Evolutionary conservation across 2,113 vertebrate species (phyloP).

Genomic region (Synchiropus splendidus): DNA sequence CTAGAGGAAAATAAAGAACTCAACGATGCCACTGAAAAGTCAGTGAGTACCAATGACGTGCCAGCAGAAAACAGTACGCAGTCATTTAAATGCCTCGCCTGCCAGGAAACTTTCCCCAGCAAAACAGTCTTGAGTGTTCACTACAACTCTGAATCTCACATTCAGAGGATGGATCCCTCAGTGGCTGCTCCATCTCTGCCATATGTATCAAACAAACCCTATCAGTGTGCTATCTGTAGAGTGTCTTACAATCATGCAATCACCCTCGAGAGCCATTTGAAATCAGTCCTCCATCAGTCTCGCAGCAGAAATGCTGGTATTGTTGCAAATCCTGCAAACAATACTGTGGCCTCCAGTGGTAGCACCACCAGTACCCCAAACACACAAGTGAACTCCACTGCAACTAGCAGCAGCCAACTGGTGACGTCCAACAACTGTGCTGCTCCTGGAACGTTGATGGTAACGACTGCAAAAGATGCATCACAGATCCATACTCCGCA

Average conservation of each 20-base stretch:
- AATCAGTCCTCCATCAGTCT: constrained; percentile 83
- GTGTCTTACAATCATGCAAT: constrained; percentile 90
- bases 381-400: constrained; percentile 31
- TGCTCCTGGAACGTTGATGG: constrained; percentile 47
- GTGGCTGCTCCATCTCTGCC: constrained; percentile 41
- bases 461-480: constrained; percentile 50
- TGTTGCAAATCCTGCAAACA: constrained; percentile 37
- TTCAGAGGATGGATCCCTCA: constrained; percentile 69
- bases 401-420: constrained; percentile 39
- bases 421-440: constrained; percentile 47
- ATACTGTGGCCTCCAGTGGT: constrained; percentile 20
- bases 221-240: constrained; percentile 80
- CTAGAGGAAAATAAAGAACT: constrained; percentile 41
- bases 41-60: constrained; percentile 40
- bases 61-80: constrained; percentile 54
- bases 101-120: constrained; percentile 79
- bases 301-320: constrained; percentile 72
- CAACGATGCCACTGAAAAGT: constrained; percentile 40
- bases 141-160: constrained; percentile 81
- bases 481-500: constrained; percentile 56
- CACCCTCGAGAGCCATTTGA: constrained; percentile 86
- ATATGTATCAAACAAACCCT: constrained; percentile 75
- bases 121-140: constrained; percentile 80
- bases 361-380: constrained; percentile 29
- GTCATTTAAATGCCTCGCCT: constrained; percentile 80